Conservation (phyloP, 1,140 invertebrate genomes). For the Tachypleus tridentatus region DNA sequence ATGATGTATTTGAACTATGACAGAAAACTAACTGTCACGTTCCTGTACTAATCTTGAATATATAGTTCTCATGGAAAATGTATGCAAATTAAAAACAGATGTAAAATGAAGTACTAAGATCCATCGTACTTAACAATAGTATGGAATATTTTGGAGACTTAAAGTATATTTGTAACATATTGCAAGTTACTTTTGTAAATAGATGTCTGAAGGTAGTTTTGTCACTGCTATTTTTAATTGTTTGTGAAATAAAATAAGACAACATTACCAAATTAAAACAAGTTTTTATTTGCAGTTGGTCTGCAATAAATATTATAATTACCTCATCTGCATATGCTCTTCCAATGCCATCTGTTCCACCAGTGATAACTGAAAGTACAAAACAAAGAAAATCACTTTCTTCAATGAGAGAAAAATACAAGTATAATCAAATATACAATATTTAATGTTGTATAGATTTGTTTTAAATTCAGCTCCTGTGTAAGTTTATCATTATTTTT, state of each 20-base stretch:
- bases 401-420: too few relatives aligned
- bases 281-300: neutral
- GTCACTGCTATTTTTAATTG: neutral
- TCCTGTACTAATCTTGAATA: too few relatives aligned
- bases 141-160: too few relatives aligned
- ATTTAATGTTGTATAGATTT: neutral
- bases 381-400: too few relatives aligned
- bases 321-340: slow-evolving; percentile 63
- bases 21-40: too few relatives aligned
- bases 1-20: too few relatives aligned
- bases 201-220: neutral
- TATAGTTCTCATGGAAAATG: too few relatives aligned
- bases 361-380: slow-evolving; percentile 54
- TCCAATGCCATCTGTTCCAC: slow-evolving; percentile 85
- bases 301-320: neutral
- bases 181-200: too few relatives aligned
- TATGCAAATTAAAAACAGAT: too few relatives aligned
- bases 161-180: too few relatives aligned
- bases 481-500: neutral
- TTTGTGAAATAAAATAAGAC: neutral
- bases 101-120: too few relatives aligned
- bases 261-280: neutral
- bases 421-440: neutral
- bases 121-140: too few relatives aligned
- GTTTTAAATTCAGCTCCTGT: neutral